These are phyloP conservation scores for Pyxicephalus adspersus DNA, from an alignment of 2,113 vertebrate species.

Conservation along the genomic window DNA sequence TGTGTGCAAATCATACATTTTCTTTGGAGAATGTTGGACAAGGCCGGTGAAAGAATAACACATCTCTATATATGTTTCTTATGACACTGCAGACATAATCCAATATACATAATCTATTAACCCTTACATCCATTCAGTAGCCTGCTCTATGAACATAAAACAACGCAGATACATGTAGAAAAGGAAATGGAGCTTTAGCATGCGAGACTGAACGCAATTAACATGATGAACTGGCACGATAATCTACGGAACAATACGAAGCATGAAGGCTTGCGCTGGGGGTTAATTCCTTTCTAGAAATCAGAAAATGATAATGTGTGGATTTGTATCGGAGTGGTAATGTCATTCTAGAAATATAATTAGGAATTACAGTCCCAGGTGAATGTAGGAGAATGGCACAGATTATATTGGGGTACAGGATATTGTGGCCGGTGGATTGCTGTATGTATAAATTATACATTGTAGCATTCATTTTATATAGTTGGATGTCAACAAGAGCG, in stretches of 20 bases:
- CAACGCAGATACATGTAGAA: background rate
- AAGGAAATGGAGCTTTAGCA: background rate
- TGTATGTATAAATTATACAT: no score
- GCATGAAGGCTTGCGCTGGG: background rate
- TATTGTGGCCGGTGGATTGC: no score
- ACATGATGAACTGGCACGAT: conserved; percentile 2
- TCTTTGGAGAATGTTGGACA: no score
- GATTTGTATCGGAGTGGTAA: background rate
- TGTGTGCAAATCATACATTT: no score
- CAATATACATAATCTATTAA: conserved; percentile 41
- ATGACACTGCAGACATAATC: conserved; percentile 9
- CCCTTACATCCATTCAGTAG: conserved; percentile 14
- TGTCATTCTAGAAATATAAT: background rate
- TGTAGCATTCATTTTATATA: no score
- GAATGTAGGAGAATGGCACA: no score
- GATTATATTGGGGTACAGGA: no score
- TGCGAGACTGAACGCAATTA: background rate
- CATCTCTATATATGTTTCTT: background rate
- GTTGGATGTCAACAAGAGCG: no score
- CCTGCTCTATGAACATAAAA: background rate
- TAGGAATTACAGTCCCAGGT: background rate
- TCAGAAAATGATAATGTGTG: background rate
- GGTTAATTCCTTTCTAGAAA: conserved; percentile 3
- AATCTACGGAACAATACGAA: background rate
- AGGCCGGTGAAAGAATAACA: background rate